Evolutionary conservation across 2,797 vertebrate species (phyloP).

Genomic region (Micromesistius poutassou): DNA sequence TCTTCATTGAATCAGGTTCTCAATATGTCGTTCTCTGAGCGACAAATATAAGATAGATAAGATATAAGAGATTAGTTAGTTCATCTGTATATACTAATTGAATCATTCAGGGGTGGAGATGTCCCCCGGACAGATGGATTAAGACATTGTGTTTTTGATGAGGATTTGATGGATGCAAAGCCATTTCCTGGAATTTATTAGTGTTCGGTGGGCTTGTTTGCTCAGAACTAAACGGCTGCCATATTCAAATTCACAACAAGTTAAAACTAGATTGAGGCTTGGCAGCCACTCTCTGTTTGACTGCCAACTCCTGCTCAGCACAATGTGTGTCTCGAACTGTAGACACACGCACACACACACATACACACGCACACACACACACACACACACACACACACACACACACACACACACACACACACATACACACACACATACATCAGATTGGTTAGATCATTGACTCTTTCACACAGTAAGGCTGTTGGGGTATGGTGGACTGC

Average conservation of each 20-base stretch:
- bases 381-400: slow-evolving; percentile 15
- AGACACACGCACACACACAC: slow-evolving; percentile 21
- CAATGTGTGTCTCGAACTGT: slow-evolving; percentile 9
- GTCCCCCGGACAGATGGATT: not conserved
- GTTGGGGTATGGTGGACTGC: not conserved
- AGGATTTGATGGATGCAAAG: not conserved
- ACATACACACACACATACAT: slow-evolving; percentile 15
- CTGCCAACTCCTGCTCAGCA: slow-evolving; percentile 57
- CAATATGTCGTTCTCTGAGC: not conserved
- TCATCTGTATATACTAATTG: not conserved
- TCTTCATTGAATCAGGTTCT: not conserved
- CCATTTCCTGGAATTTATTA: slow-evolving; percentile 36
- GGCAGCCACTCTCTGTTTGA: slow-evolving; percentile 47
- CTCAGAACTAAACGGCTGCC: slow-evolving; percentile 58
- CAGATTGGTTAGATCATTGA: not conserved
- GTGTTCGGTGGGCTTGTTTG: slow-evolving; percentile 63
- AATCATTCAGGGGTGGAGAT: not conserved
- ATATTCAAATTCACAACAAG: slow-evolving; percentile 60
- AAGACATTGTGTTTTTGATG: not conserved
- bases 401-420: slow-evolving; percentile 16
- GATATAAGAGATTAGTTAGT: not conserved
- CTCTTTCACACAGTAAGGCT: not conserved
- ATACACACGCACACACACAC: slow-evolving; percentile 15
- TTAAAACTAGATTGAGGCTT: slow-evolving; percentile 55
- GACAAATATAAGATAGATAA: no score